Percentiles rank a stretch among this genome's conserved stretches.
Conservation (phyloP, 1,140 invertebrate genomes). For the Lamellibrachia luymesi region DNA sequence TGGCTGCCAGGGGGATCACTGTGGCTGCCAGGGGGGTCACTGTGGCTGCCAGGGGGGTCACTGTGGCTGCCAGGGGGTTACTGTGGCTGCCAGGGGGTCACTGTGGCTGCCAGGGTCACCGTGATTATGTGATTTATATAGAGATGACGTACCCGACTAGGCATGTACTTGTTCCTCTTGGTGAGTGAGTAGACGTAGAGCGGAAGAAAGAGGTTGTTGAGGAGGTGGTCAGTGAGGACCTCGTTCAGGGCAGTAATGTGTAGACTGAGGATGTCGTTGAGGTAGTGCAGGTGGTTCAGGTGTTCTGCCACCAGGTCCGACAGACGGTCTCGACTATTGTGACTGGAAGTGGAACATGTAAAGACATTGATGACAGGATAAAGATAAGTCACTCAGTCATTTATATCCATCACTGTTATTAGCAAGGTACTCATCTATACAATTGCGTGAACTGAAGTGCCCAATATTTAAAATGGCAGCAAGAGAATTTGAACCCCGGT, state of each 20-base stretch:
- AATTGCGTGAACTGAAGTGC: too few relatives aligned
- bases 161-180: conserved; percentile 2
- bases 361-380: not conserved
- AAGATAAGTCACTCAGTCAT: too few relatives aligned
- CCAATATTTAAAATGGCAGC: too few relatives aligned
- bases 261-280: conserved; percentile 93
- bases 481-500: too few relatives aligned
- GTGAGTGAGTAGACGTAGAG: conserved; percentile 88
- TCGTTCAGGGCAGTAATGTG: conserved; percentile 91
- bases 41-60: too few relatives aligned
- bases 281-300: conserved; percentile 94
- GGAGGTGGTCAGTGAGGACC: conserved; percentile 90
- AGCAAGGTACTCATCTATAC: not conserved
- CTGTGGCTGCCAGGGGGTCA: too few relatives aligned
- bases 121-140: too few relatives aligned
- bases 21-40: too few relatives aligned
- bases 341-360: conserved; percentile 66
- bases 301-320: conserved; percentile 96
- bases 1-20: too few relatives aligned
- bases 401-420: not conserved
- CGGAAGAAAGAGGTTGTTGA: conserved; percentile 90
- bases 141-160: conserved; percentile 2
- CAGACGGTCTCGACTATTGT: conserved; percentile 80
- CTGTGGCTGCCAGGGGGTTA: too few relatives aligned
- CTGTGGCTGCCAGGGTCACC: too few relatives aligned